phyloP scores from a whole-genome alignment of 2,797 vertebrate genomes.

The Holocentrus rufus region DNA sequence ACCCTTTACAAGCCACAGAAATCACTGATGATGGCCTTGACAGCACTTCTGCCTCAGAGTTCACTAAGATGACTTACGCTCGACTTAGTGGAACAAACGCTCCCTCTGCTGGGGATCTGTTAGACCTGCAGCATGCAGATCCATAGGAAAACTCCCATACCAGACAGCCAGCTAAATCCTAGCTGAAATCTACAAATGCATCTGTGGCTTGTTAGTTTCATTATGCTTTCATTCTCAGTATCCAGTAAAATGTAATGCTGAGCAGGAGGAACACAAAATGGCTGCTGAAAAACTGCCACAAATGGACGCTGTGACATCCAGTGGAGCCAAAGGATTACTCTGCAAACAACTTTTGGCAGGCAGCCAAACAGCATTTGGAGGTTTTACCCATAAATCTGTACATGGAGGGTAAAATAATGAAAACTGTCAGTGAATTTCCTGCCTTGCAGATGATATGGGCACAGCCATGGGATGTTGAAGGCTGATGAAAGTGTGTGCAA shows the following conservation, averaged over 20 bases:
- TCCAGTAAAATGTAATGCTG: neutral
- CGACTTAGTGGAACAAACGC: neutral
- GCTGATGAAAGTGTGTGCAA: neutral
- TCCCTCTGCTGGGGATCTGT: neutral
- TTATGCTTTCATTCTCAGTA: neutral
- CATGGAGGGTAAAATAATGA: neutral
- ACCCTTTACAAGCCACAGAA: too few relatives aligned
- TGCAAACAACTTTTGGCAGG: neutral
- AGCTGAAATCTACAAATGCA: too few relatives aligned
- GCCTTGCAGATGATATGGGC: too few relatives aligned
- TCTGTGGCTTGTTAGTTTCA: neutral
- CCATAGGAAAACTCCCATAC: neutral
- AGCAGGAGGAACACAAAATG: neutral
- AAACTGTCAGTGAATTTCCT: neutral
- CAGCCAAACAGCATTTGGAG: neutral
- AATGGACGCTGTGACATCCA: slow-evolving; percentile 9
- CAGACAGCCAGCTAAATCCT: neutral
- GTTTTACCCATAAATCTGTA: neutral
- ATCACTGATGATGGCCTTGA: too few relatives aligned
- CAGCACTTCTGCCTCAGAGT: neutral
- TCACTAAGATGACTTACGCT: too few relatives aligned
- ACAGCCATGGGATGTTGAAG: neutral
- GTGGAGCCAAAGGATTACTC: neutral
- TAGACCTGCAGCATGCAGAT: neutral
- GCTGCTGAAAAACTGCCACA: slow-evolving; percentile 1